Evolutionary conservation across 2,113 vertebrate genomes (phyloP).

Genomic region (Sebastes fasciatus): DNA sequence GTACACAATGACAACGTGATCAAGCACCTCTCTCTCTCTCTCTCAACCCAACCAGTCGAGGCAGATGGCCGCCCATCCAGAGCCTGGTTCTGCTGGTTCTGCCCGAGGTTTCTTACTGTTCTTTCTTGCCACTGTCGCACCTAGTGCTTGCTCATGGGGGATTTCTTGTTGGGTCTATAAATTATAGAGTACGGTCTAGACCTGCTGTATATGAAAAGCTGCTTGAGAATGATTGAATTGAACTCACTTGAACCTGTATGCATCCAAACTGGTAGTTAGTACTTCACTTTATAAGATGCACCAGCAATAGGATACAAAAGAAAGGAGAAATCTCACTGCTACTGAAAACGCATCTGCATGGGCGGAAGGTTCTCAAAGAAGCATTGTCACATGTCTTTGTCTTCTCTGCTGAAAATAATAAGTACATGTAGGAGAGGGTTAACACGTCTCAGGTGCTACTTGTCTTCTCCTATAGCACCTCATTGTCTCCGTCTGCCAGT

Average conservation of each 20-base stretch:
- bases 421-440: conserved; percentile 3
- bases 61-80: no score
- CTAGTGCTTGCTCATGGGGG: no score
- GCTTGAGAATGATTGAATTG: no score
- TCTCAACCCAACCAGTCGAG: no score
- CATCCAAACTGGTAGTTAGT: neutral
- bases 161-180: no score
- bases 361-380: neutral
- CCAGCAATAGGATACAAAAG: neutral
- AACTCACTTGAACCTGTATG: neutral
- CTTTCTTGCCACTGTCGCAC: no score
- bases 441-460: conserved; percentile 32
- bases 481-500: conserved; percentile 18
- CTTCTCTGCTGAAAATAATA: neutral
- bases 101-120: no score
- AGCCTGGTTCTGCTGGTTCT: no score
- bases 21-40: neutral
- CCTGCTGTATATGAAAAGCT: no score
- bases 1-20: neutral
- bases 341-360: neutral
- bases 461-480: conserved; percentile 4
- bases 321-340: neutral
- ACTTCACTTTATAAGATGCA: neutral
- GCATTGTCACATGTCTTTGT: neutral
- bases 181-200: no score